These are phyloP conservation scores for Perca flavescens DNA, from an alignment of 2,113 vertebrate genomes.

Conservation along the genomic window DNA sequence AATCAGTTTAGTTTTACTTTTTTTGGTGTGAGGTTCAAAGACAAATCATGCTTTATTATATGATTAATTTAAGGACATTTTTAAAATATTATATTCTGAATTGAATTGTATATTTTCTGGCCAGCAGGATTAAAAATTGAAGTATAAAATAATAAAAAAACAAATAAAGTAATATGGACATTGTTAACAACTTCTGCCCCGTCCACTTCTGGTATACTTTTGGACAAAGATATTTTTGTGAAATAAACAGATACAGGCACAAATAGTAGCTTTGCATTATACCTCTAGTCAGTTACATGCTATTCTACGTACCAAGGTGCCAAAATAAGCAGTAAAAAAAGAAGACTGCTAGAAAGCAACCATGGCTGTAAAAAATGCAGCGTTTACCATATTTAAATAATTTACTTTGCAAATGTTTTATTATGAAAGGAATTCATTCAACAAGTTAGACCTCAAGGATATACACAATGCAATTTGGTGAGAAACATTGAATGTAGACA, in stretches of 20 bases:
- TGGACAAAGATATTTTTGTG: neutral
- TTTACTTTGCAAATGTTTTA: neutral
- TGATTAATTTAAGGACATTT: neutral
- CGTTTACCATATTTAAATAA: neutral
- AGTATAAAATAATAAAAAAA: neutral
- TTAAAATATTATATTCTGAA: neutral
- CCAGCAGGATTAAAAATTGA: neutral
- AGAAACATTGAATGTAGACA: neutral
- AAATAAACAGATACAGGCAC: neutral
- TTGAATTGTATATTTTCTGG: neutral
- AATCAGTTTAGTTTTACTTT: neutral
- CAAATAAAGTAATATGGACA: no score
- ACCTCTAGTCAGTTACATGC: neutral
- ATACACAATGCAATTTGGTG: neutral
- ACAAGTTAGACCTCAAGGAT: neutral
- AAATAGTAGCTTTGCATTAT: neutral
- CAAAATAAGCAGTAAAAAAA: neutral
- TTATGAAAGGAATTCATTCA: neutral
- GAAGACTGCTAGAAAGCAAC: neutral
- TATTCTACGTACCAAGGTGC: neutral
- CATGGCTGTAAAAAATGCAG: neutral
- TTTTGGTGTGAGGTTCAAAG: neutral
- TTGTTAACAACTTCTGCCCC: neutral
- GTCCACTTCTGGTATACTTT: neutral
- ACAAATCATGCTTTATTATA: neutral